Evolutionary conservation across 2,888 invertebrate genomes (phyloP).

Genomic region (Caenorhabditis virilis): DNA sequence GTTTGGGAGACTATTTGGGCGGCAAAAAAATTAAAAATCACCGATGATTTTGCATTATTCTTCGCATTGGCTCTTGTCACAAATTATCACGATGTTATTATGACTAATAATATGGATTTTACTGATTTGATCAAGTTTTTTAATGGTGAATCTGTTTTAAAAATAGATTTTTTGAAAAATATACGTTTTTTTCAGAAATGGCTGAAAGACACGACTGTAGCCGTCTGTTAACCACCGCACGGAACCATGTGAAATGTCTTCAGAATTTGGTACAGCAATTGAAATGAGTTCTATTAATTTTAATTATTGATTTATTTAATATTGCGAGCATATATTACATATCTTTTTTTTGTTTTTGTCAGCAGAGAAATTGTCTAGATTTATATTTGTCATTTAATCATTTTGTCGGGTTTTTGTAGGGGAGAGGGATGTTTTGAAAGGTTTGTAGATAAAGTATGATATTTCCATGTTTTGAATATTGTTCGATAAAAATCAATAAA

Average conservation of each 20-base stretch:
- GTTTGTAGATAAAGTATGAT: no score
- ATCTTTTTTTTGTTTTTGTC: no score
- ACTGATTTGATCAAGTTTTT: slow-evolving; percentile 97
- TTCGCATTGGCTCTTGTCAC: slow-evolving; percentile 88
- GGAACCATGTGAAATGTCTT: slow-evolving; percentile 85
- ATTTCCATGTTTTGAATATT: no score
- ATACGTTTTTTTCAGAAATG: slow-evolving; percentile 79
- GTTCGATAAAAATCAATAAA: no score
- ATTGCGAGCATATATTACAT: no score
- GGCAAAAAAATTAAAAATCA: slow-evolving; percentile 80
- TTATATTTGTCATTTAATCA: no score
- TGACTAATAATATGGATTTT: slow-evolving; percentile 95
- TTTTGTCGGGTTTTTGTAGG: no score
- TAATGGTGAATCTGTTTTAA: slow-evolving; percentile 77
- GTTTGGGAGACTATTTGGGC: slow-evolving; percentile 97
- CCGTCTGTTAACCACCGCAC: slow-evolving; percentile 81
- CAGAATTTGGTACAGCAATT: slow-evolving; percentile 79
- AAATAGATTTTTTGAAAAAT: background rate
- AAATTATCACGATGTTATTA: slow-evolving; percentile 86
- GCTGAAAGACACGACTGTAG: slow-evolving; percentile 89
- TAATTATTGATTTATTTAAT: no score
- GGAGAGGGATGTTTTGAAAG: no score
- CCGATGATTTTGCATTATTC: slow-evolving; percentile 88
- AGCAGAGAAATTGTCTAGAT: no score
- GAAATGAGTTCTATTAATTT: slow-evolving; percentile 14